These are phyloP conservation scores for Serranus cabrilla DNA, from an alignment of 2,797 vertebrate species.

Conservation along the genomic window DNA sequence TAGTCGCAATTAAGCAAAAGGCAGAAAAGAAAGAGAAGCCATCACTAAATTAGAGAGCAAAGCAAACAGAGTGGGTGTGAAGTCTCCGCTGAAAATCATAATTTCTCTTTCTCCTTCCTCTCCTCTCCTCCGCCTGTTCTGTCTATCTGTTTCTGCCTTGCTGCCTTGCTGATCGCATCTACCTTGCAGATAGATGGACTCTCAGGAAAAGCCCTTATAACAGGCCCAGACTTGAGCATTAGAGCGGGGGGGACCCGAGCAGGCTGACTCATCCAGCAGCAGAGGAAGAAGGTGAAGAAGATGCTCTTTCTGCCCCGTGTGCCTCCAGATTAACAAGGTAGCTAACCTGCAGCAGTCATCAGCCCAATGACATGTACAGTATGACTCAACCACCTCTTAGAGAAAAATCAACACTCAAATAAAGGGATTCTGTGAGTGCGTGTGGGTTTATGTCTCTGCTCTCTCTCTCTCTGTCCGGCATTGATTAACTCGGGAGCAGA, in stretches of 20 bases:
- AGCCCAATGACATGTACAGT: constrained; percentile 32
- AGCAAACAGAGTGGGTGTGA: constrained; percentile 58
- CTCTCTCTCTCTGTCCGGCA: constrained; percentile 22
- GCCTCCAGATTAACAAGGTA: constrained; percentile 54
- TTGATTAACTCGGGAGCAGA: constrained; percentile 62
- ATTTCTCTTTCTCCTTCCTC: constrained; percentile 36
- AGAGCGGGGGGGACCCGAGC: constrained; percentile 61
- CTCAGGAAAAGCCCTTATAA: constrained; percentile 73
- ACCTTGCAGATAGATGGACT: constrained; percentile 61
- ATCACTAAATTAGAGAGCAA: constrained; percentile 54
- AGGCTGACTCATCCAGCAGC: constrained; percentile 80
- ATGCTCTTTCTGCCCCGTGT: constrained; percentile 39
- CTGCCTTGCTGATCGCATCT: constrained; percentile 49
- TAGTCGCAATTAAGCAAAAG: constrained; percentile 58
- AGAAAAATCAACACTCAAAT: constrained; percentile 32
- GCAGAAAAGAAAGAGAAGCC: constrained; percentile 43
- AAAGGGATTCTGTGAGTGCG: constrained; percentile 16
- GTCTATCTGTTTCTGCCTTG: constrained; percentile 18
- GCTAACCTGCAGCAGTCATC: constrained; percentile 55
- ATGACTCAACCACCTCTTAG: constrained; percentile 61
- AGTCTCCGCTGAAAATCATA: constrained; percentile 32
- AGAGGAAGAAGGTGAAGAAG: constrained; percentile 34
- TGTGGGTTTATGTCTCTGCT: constrained; percentile 51
- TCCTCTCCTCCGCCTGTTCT: constrained; percentile 20
- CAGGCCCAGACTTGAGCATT: constrained; percentile 60